Evolutionary conservation across 2,113 vertebrate genomes (phyloP).

Genomic region (Theristicus caerulescens): DNA sequence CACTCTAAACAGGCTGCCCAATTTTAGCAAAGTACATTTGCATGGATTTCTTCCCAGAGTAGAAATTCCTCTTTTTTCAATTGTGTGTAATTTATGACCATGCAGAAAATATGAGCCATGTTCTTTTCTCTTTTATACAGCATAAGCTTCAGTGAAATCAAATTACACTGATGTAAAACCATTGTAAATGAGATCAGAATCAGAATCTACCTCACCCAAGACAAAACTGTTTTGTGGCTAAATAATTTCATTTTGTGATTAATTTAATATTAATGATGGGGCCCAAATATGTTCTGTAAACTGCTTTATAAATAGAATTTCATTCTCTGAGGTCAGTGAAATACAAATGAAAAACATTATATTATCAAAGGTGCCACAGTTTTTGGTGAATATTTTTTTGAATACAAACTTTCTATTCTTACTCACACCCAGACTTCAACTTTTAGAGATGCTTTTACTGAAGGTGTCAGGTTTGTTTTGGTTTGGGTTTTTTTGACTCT

Average conservation of each 20-base stretch:
- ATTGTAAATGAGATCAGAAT: constrained; percentile 56
- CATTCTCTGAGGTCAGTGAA: constrained; percentile 3
- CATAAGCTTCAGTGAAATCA: constrained; percentile 40
- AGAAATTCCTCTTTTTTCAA: constrained; percentile 43
- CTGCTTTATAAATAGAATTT: constrained; percentile 31
- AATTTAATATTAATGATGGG: constrained; percentile 37
- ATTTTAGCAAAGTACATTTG: constrained; percentile 40
- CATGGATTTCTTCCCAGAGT: constrained; percentile 44
- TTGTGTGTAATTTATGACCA: constrained; percentile 36
- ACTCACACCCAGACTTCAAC: not conserved
- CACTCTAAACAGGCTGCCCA: not conserved
- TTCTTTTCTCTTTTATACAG: not conserved
- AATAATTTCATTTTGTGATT: constrained; percentile 61
- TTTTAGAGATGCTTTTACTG: not conserved
- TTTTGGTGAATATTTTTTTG: not conserved
- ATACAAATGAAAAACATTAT: not conserved
- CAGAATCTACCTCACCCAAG: constrained; percentile 39
- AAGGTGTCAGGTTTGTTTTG: not conserved
- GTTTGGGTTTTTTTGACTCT: rapidly evolving
- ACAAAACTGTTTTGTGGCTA: constrained; percentile 31
- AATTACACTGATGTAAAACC: constrained; percentile 56
- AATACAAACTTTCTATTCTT: not conserved
- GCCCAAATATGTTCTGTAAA: constrained; percentile 23
- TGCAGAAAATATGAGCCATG: constrained; percentile 40
- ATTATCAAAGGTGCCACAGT: not conserved